These are phyloP conservation scores for Agonopterix arenella DNA, from an alignment of 2,888 invertebrate genomes.

Conservation along the genomic window DNA sequence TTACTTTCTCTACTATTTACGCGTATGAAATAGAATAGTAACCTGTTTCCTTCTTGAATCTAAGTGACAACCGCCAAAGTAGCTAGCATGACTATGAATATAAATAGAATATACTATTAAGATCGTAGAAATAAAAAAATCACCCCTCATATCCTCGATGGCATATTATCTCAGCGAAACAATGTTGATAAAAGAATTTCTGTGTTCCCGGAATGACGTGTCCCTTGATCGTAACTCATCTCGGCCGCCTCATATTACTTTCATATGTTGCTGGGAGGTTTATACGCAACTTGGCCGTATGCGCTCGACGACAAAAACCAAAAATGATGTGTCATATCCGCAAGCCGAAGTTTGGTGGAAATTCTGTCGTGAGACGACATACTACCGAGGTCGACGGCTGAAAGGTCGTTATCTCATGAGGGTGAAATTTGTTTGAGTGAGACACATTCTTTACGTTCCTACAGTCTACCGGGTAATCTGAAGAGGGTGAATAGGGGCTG, in stretches of 20 bases:
- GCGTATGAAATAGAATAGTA: too few species aligned
- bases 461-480: too few species aligned
- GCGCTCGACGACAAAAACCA: conserved; percentile 29
- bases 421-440: conserved; percentile 6
- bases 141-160: conserved; percentile 18
- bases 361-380: conserved; percentile 6
- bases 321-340: conserved; percentile 32
- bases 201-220: conserved; percentile 41
- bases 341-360: conserved; percentile 4
- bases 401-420: conserved; percentile 10
- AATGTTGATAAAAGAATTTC: conserved; percentile 54
- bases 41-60: too few species aligned
- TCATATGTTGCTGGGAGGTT: conserved; percentile 36
- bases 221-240: conserved; percentile 53
- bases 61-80: too few species aligned
- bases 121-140: conserved; percentile 13
- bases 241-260: conserved; percentile 41
- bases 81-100: too few species aligned
- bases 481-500: too few species aligned
- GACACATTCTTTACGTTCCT: conserved; percentile 1
- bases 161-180: conserved; percentile 37
- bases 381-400: conserved; percentile 5
- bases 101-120: not conserved
- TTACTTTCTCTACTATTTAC: too few species aligned
- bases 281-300: conserved; percentile 28